These are phyloP conservation scores for Bombyx mandarina DNA, from an alignment of 1,140 invertebrate genomes.

Conservation along the genomic window DNA sequence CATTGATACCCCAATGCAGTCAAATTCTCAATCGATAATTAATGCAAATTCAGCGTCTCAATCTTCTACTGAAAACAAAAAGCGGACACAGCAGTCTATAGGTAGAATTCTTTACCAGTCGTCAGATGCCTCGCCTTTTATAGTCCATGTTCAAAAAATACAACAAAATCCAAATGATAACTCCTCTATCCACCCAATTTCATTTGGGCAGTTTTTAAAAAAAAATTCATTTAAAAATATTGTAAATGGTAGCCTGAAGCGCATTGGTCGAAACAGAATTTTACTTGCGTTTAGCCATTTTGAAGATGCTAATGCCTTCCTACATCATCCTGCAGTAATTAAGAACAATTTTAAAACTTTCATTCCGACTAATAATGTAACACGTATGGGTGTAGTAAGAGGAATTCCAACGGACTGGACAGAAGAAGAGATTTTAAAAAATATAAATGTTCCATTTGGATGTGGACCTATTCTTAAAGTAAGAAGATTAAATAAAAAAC, in stretches of 20 bases:
- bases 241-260: neutral
- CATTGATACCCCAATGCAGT: no score
- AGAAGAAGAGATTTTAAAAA: neutral
- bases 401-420: neutral
- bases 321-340: neutral
- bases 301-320: neutral
- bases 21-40: no score
- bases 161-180: no score
- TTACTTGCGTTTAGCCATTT: neutral
- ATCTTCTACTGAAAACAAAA: no score
- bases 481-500: no score
- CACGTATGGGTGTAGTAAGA: neutral
- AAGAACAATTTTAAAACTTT: neutral
- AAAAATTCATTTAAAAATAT: neutral
- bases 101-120: no score
- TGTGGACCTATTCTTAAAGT: neutral
- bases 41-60: no score
- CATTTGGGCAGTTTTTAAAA: neutral
- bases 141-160: no score
- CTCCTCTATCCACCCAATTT: no score
- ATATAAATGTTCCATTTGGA: neutral
- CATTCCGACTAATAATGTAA: constrained; percentile 1
- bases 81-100: no score
- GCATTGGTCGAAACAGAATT: neutral
- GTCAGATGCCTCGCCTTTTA: no score